Base-by-base conservation (phyloP, 2,888 invertebrate species). In the Margaritifera margaritifera region DNA sequence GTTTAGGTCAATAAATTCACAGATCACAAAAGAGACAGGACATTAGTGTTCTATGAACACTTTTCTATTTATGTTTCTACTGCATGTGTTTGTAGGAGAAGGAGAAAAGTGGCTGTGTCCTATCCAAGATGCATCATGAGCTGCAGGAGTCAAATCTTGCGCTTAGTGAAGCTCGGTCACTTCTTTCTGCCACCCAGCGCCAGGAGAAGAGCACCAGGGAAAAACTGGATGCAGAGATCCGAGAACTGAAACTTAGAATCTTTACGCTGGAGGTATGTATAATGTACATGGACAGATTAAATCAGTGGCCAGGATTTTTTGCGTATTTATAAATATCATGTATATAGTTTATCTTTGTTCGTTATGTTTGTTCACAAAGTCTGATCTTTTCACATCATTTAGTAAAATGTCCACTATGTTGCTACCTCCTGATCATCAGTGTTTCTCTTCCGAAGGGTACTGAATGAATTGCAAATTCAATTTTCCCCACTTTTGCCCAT, bases 121-220 rank as follows among this genome's bases (percentile, higher is more conserved):
- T 82, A 18, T 68, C 72, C 1, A 79, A 86, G 69, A 70, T 93
- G 15, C 90, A 91, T 31, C 90, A 90, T 4, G 93, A 93, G 71
- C 91, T 93, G 42, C 90, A 92, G 60, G 80, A 84, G 66, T 81
- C 83, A 2, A 83, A 86, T 65, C 74, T 86, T 55, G 76, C 83
- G 1, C 71, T 84, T 20, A 86, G 85, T 74, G 85, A 85, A 65
- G 84, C 83, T 2, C 73, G 79, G 70, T 87, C 80, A 31, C 75
- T 80, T 63, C 76, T 81, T 59, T 71, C 81, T 15, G 83, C 82
- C 50, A 77, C 73, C 50, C 79, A 73, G 89, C 89, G 83, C 84
- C 84, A 89, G 65, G 90, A 88, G 63, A 85, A 82, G 24, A 88
- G 81, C 58, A 78, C 81, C 24, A 66, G 79, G 42, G 77, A 77